These are phyloP conservation scores for Callospermophilus lateralis DNA, from an alignment of 2,113 vertebrate species.

Conservation along the genomic window DNA sequence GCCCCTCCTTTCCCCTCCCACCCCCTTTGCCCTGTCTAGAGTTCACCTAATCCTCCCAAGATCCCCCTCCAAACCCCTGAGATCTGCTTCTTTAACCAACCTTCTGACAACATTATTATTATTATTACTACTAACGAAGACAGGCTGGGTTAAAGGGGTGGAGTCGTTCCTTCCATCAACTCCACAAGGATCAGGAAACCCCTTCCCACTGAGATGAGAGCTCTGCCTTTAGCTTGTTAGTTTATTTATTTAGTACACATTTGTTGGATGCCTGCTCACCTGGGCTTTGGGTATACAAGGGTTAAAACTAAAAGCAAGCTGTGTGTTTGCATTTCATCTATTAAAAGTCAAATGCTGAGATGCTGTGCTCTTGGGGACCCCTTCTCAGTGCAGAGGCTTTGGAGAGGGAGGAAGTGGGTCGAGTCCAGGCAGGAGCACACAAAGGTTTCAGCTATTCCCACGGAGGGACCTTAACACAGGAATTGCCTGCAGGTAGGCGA, in stretches of 20 bases:
- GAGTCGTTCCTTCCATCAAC: not conserved
- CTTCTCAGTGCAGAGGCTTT: not conserved
- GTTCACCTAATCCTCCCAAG: too few relatives aligned
- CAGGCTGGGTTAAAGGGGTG: not conserved
- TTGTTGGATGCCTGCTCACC: not conserved
- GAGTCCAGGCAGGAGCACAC: not conserved
- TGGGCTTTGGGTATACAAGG: not conserved
- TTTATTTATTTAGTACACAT: not conserved
- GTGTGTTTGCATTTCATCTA: not conserved
- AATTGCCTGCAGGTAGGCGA: not conserved
- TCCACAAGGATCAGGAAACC: not conserved
- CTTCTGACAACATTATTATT: not conserved
- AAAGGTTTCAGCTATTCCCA: not conserved
- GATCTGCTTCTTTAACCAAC: not conserved
- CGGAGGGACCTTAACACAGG: not conserved
- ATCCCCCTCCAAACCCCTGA: too few relatives aligned
- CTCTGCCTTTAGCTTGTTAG: not conserved
- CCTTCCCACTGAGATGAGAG: accelerated
- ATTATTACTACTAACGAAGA: not conserved
- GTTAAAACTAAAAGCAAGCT: not conserved
- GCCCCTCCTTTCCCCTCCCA: too few relatives aligned
- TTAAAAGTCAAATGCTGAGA: not conserved
- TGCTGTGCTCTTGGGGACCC: not conserved
- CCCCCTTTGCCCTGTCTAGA: too few relatives aligned
- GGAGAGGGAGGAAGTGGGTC: not conserved